Evolutionary conservation across 1,140 invertebrate genomes (phyloP), one percentile per base, ranked within the genome.

Genomic region (Linepithema humile): DNA sequence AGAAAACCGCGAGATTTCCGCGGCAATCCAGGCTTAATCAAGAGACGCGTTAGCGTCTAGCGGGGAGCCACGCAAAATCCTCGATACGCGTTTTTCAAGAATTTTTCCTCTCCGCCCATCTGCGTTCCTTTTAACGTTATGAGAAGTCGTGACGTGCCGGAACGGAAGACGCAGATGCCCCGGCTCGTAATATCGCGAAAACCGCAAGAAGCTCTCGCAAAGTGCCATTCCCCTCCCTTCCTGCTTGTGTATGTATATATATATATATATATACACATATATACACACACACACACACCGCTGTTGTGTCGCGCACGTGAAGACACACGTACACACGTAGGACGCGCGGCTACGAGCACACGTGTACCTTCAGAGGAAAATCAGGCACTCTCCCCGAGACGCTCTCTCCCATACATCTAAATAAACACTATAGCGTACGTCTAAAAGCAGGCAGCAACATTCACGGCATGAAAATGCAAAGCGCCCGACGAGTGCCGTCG

Each of bases 381-480:
- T 90, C 86, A 85, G 87, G 84, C 84, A 77, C 84, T 69, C 80
- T 60, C 29, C 45, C 1, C 23, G 83, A 69, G 83, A 59, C 57
- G 23, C 48, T 15, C 29, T 70, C 32, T 74, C 59, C 40, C 59
- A 50, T 23, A 75, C 80, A 74, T 64, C 67, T 32, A 78, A 69
- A 78, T 65, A 78, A 67, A 78, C 53, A 55, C 72, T 73, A 53
- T 26, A 50, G 55, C 53, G 55, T 74, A 75, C 50, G 32, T 85
- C 73, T 78, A 78, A 88, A 89, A 88, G 84, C 83, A 73, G 86
- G 64, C 67, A 62, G 82, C 87, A 90, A 89, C 86, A 62, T 74
- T 89, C 90, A 73, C 88, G 87, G 90, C 89, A 93, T 94, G 91
- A 92, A 93, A 94, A 93, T 93, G 93, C 91, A 91, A 92, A 91